phyloP scores from a whole-genome alignment of 2,797 vertebrate genomes.

The Falco cherrug region DNA sequence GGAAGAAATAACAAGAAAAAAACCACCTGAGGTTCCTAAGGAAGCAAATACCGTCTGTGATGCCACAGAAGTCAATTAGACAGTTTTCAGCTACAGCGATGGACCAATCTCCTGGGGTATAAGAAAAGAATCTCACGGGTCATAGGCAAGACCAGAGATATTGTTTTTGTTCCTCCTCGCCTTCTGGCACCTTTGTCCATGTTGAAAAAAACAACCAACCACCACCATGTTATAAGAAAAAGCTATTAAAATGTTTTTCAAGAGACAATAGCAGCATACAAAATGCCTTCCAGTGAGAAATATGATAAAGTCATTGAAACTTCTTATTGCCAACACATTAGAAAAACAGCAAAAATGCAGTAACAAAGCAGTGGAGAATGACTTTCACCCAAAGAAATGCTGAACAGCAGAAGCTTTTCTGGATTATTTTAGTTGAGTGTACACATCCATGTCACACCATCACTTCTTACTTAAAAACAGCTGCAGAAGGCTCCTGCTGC shows the following conservation, averaged over 20 bases:
- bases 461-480: conserved; percentile 69
- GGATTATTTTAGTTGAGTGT: conserved; percentile 52
- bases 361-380: background rate
- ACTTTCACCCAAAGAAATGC: conserved; percentile 25
- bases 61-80: background rate
- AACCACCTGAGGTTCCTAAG: background rate
- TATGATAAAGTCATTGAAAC: background rate
- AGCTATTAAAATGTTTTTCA: background rate
- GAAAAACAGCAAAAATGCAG: background rate
- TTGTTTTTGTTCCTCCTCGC: background rate
- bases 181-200: background rate
- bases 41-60: background rate
- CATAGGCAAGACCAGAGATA: background rate
- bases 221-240: background rate
- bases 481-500: conserved; percentile 69
- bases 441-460: conserved; percentile 59
- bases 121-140: background rate
- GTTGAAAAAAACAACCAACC: background rate
- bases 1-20: background rate
- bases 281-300: background rate
- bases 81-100: background rate
- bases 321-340: background rate
- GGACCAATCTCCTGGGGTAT: background rate
- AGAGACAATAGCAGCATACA: background rate
- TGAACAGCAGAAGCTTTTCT: conserved; percentile 23